Percentiles rank a stretch among this genome's conserved stretches.
Conservation (phyloP, 1,140 invertebrate genomes). For the Aphis gossypii region DNA sequence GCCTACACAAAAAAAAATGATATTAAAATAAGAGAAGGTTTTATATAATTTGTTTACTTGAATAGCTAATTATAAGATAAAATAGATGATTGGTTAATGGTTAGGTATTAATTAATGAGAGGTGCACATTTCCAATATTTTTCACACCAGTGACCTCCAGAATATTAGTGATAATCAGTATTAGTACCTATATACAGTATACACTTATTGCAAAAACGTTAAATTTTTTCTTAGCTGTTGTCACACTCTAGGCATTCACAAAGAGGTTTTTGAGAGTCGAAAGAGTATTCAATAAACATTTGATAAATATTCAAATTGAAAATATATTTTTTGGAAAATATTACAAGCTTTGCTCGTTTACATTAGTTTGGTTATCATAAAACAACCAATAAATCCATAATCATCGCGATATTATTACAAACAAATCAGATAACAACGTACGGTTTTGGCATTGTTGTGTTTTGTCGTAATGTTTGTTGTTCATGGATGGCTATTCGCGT, state of each 20-base stretch:
- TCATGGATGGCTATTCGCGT: neutral
- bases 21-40: neutral
- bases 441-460: neutral
- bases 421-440: neutral
- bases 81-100: neutral
- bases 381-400: neutral
- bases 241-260: neutral
- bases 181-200: neutral
- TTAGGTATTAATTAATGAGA: neutral
- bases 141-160: neutral
- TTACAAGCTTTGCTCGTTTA: neutral
- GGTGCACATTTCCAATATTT: neutral
- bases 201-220: too few relatives aligned
- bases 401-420: neutral
- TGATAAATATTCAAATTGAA: neutral
- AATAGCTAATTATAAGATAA: neutral
- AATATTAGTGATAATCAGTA: neutral
- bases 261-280: neutral
- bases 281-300: neutral
- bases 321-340: neutral
- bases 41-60: neutral
- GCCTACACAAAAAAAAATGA: too few relatives aligned
- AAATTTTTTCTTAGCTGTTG: neutral
- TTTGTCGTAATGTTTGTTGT: neutral
- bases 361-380: neutral